Evolutionary conservation across 2,888 invertebrate genomes (phyloP), one percentile per base, ranked within the genome.

Genomic region (Peribatodes rhomboidaria): DNA sequence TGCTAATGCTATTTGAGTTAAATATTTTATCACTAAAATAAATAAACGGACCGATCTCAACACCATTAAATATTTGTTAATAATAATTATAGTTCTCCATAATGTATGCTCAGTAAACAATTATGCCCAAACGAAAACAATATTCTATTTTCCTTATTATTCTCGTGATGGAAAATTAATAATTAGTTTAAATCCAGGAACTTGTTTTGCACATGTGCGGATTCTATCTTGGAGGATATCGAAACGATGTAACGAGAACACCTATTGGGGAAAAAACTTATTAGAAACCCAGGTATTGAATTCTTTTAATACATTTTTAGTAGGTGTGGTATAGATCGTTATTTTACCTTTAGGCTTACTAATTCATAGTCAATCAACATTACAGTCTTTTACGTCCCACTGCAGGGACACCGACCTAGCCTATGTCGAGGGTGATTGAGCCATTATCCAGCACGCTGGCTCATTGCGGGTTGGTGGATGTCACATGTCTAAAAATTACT

Each of bases 71-170:
- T 22, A 14, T 27, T 22, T 46, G 27, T n/a, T 27, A 2, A 4
- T 6, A 27, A 27, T n/a, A n/a, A 22, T 27, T 6, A 13, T n/a
- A n/a, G 47, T 50, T 18, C 13, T 35, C 50, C 16, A 33, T 33
- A 35, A 18, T 35, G 35, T 50, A n/a, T 16, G 16, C 18, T 33
- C n/a, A 13, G 31, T 14, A 35, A 11, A 33, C 33, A 33, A 35
- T 14, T 39, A 10, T 53, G 27, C 1, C 13, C 14, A 42, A 54
- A 14, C 31, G 10, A 31, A 42, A 31, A 31, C 4, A 52, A 14
- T 46, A 46, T 52, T 52, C 13, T 46, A 11, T 57, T 63, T 63
- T 63, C 63, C 63, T 63, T 54, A 58, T 63, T 58, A 53, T 63
- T 57, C 58, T 37, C 39, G 31, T 33, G 9, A 33, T 33, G 58